Percentiles rank a stretch among this genome's conserved stretches.
Conservation (phyloP, 2,797 vertebrate genomes). For the Strix occidentalis region DNA sequence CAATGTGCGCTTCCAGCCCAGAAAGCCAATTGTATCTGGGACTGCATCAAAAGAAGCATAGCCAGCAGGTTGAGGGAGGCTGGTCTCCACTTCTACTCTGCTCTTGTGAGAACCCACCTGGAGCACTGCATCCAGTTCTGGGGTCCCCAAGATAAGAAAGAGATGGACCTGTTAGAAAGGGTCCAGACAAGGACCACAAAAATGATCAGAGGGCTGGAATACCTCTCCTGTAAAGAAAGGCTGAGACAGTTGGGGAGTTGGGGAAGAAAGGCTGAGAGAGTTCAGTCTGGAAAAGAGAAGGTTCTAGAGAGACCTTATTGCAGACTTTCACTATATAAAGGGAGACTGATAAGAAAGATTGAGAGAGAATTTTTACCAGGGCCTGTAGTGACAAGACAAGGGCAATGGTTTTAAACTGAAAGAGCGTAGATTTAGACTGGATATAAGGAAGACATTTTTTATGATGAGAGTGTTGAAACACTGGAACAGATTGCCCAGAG, state of each 20-base stretch:
- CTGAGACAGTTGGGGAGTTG: background rate
- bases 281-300: background rate
- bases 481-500: background rate
- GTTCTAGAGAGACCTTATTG: background rate
- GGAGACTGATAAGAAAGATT: background rate
- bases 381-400: background rate
- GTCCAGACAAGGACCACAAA: background rate
- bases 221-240: background rate
- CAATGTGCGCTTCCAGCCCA: background rate
- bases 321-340: background rate
- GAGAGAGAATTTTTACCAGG: background rate
- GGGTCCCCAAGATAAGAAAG: too few relatives aligned
- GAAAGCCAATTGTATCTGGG: rapidly evolving
- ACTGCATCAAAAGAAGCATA: background rate
- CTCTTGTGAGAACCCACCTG: background rate
- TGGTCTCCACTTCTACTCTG: background rate
- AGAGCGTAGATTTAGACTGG: background rate
- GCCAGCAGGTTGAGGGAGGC: background rate
- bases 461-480: rapidly evolving
- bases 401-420: background rate
- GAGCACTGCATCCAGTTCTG: background rate
- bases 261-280: background rate
- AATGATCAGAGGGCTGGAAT: background rate
- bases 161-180: background rate
- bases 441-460: background rate